A percentile compares a stretch with the other conserved stretches of the same genome.
Conservation (phyloP, 1,140 invertebrate species). For the Pseudomyrmex sp. region DNA sequence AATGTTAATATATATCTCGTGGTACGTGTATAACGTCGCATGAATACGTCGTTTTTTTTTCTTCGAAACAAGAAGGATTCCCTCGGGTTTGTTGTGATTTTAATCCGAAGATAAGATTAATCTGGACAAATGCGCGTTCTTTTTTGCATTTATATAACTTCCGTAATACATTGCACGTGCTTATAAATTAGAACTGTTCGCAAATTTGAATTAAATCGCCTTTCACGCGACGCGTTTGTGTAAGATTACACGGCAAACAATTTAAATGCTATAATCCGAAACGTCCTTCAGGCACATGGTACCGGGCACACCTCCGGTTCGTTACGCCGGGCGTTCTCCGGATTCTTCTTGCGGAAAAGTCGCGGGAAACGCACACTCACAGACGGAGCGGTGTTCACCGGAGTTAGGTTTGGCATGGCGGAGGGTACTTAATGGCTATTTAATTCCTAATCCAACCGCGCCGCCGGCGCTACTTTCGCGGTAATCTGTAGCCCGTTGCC, state of each 20-base stretch:
- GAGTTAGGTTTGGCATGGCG: slow-evolving; percentile 47
- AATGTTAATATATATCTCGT: no score
- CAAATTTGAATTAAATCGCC: slow-evolving; percentile 44
- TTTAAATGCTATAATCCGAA: slow-evolving; percentile 59
- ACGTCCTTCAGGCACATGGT: slow-evolving; percentile 58
- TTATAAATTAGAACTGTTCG: slow-evolving; percentile 22
- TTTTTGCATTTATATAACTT: no score
- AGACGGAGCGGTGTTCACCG: neutral
- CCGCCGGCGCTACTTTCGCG: slow-evolving; percentile 74
- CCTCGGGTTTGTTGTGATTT: no score
- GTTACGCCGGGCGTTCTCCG: slow-evolving; percentile 37
- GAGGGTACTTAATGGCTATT: slow-evolving; percentile 75
- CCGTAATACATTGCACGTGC: slow-evolving; percentile 19
- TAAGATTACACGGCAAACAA: slow-evolving; percentile 53
- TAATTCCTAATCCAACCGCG: slow-evolving; percentile 75
- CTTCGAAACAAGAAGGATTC: no score
- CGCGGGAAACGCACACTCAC: slow-evolving; percentile 23
- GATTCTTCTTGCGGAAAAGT: slow-evolving; percentile 54
- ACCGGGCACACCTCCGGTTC: slow-evolving; percentile 50
- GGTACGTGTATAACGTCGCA: no score
- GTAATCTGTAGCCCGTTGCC: slow-evolving; percentile 75
- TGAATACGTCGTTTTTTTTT: no score
- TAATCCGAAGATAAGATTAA: no score
- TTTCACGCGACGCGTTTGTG: slow-evolving; percentile 27
- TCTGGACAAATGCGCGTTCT: no score